phyloP scores from a whole-genome alignment of 2,888 invertebrate species.

The Cosmorhoe ocellata region DNA sequence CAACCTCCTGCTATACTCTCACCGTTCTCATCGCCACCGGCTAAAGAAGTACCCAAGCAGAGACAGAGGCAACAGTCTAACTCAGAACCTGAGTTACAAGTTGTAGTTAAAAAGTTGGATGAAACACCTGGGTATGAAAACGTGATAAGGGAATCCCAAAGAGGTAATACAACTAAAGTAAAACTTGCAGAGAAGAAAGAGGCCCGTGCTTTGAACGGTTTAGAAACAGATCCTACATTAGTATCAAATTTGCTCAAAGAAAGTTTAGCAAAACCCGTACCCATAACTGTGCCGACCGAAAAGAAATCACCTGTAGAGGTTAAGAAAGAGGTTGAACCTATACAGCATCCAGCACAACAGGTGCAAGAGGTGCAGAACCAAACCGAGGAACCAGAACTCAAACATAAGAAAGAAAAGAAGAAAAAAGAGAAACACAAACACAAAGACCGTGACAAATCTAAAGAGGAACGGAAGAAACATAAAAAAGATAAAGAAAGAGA shows the following conservation, averaged over 20 bases:
- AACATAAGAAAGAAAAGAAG: conserved; percentile 85
- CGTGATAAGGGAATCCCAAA: conserved; percentile 80
- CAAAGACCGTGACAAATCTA: conserved; percentile 88
- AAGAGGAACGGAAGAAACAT: conserved; percentile 87
- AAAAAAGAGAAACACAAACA: conserved; percentile 92
- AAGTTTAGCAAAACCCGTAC: conserved; percentile 77
- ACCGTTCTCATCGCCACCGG: conserved; percentile 76
- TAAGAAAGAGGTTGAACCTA: conserved; percentile 55
- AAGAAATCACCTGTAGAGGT: conserved; percentile 59
- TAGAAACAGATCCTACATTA: conserved; percentile 87
- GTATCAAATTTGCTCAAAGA: conserved; percentile 88
- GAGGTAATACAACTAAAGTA: conserved; percentile 63
- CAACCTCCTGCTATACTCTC: conserved; percentile 71
- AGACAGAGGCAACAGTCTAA: conserved; percentile 70
- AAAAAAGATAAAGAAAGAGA: conserved; percentile 84
- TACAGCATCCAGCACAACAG: conserved; percentile 36
- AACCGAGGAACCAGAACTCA: conserved; percentile 60
- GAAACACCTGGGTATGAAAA: conserved; percentile 84
- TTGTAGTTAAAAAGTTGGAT: conserved; percentile 84
- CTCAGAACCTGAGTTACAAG: conserved; percentile 84
- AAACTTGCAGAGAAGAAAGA: conserved; percentile 57
- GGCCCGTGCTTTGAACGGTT: conserved; percentile 81
- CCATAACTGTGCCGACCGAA: conserved; percentile 69
- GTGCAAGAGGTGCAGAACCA: conserved; percentile 27
- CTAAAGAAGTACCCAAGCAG: conserved; percentile 52